A percentile compares a stretch with the other conserved stretches of the same genome.
These are phyloP conservation scores for Siderastrea siderea DNA, from an alignment of 92 coral and sea anemone species.

Conservation along the genomic window DNA sequence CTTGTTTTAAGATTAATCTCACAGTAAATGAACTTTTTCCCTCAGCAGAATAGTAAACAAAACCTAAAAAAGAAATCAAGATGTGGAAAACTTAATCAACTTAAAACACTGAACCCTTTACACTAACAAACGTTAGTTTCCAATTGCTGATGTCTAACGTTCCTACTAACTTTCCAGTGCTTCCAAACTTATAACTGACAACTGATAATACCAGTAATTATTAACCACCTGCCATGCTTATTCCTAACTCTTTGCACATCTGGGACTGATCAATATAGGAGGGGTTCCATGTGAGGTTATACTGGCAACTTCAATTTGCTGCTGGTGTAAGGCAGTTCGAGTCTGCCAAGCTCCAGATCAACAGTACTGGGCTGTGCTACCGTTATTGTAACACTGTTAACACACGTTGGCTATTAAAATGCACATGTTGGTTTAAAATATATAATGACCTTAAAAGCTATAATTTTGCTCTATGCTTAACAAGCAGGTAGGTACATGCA, in stretches of 20 bases:
- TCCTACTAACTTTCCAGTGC: conserved; percentile 17
- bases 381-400: conserved; percentile 18
- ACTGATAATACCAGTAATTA: background rate
- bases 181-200: background rate
- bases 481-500: background rate
- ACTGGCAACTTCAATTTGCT: conserved; percentile 2
- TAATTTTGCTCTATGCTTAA: conserved; percentile 3
- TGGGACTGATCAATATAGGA: conserved; percentile 19
- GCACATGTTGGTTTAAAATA: background rate
- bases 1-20: no score
- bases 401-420: conserved; percentile 21
- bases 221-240: background rate
- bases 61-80: no score
- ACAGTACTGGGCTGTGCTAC: conserved; percentile 35
- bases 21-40: no score
- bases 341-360: conserved; percentile 31
- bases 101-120: conserved; percentile 10
- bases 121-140: background rate
- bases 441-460: background rate
- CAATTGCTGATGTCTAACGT: conserved; percentile 10
- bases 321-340: conserved; percentile 36
- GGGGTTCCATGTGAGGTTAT: conserved; percentile 35
- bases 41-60: no score
- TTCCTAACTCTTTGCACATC: conserved; percentile 26
- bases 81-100: no score